Conservation (phyloP, 2,888 invertebrate genomes). For the Theretra japonica region DNA sequence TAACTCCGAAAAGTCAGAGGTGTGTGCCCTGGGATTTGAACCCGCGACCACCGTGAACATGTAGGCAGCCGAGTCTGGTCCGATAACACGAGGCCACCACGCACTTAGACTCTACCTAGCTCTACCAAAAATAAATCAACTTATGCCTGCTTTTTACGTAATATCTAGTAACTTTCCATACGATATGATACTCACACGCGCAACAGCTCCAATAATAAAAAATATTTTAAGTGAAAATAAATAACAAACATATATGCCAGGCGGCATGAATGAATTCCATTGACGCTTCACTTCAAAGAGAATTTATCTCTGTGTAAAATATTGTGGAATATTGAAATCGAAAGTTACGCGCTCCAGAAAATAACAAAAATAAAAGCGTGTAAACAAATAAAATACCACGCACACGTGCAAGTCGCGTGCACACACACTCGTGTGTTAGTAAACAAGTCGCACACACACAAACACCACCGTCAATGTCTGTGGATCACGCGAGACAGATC, state of each 20-base stretch:
- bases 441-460: slow-evolving; percentile 14
- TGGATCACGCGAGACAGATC: slow-evolving; percentile 2
- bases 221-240: background rate
- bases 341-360: slow-evolving; percentile 10
- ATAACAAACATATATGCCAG: background rate
- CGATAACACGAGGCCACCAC: too few species aligned
- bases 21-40: too few species aligned
- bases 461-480: background rate
- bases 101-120: too few species aligned
- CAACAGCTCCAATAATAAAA: background rate
- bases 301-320: slow-evolving; percentile 1
- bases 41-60: too few species aligned
- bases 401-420: slow-evolving; percentile 11
- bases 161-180: too few species aligned
- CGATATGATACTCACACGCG: background rate
- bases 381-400: slow-evolving; percentile 19
- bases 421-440: slow-evolving; percentile 8
- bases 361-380: slow-evolving; percentile 1
- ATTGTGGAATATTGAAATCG: background rate
- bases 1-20: too few species aligned
- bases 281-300: background rate
- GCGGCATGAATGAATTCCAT: background rate
- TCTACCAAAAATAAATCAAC: too few species aligned
- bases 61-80: too few species aligned
- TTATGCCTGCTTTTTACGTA: too few species aligned